phyloP scores from a whole-genome alignment of 35 echinoderm and acorn worm genomes.

The Strongylocentrotus purpuratus region DNA sequence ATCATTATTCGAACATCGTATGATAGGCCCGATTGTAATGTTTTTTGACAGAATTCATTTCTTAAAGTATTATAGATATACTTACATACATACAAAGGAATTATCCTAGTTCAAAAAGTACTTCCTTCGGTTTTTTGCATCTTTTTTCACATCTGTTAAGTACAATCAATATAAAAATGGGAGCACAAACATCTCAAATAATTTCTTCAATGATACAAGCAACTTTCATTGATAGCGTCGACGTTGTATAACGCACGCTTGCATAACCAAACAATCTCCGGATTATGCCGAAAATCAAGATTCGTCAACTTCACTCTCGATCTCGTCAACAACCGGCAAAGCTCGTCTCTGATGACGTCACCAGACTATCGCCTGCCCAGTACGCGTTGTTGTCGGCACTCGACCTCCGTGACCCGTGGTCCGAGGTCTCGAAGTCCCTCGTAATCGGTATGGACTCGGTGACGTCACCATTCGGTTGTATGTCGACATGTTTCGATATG shows the following conservation, averaged over 20 bases:
- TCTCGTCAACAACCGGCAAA: conserved; percentile 40
- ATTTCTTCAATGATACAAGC: too few relatives aligned
- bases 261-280: not conserved
- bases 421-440: conserved; percentile 37
- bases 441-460: conserved; percentile 36
- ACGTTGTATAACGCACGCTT: not conserved
- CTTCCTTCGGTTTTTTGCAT: too few relatives aligned
- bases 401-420: conserved; percentile 6
- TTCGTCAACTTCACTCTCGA: not conserved
- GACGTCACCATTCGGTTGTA: not conserved
- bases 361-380: conserved; percentile 45
- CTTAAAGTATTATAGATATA: too few relatives aligned
- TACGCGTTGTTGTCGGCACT: conserved; percentile 47
- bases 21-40: too few relatives aligned
- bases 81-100: too few relatives aligned
- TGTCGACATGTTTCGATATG: not conserved
- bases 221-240: not conserved
- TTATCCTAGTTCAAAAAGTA: too few relatives aligned
- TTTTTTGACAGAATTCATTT: too few relatives aligned
- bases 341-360: conserved; percentile 37
- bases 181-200: too few relatives aligned
- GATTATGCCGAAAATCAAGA: not conserved
- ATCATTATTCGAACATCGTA: too few relatives aligned
- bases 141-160: too few relatives aligned
- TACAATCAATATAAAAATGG: too few relatives aligned